Conservation (phyloP, 2,113 vertebrate species). For the Brienomyrus longianalis region DNA sequence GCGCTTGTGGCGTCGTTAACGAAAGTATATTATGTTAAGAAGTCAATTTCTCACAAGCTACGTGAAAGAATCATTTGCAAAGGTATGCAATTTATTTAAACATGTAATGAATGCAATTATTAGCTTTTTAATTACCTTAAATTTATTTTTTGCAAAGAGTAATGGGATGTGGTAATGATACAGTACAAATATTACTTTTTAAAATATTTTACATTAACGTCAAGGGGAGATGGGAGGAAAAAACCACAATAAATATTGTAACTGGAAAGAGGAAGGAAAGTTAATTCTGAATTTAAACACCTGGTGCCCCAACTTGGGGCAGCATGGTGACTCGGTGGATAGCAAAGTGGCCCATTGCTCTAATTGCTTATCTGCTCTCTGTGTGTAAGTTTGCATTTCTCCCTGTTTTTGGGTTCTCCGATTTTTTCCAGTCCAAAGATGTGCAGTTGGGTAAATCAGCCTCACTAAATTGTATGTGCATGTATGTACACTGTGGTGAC, state of each 20-base stretch:
- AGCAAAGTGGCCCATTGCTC: neutral
- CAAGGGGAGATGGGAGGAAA: neutral
- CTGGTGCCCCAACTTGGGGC: neutral
- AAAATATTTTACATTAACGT: neutral
- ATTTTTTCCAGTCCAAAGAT: too few species aligned
- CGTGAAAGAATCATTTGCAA: neutral
- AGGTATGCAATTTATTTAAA: neutral
- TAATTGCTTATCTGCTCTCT: too few species aligned
- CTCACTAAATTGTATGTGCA: too few species aligned
- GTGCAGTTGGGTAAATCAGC: too few species aligned
- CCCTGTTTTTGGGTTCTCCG: too few species aligned
- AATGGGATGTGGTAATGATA: neutral
- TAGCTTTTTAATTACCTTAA: neutral
- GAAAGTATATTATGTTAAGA: neutral
- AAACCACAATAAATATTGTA: neutral
- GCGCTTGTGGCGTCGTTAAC: neutral
- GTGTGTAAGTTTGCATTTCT: too few species aligned
- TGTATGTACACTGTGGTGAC: too few species aligned
- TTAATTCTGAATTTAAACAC: neutral
- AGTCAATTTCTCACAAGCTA: neutral
- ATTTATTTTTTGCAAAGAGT: neutral
- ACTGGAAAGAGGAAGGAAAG: neutral
- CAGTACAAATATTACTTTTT: neutral
- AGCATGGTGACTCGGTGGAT: neutral
- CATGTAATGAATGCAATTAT: neutral